Evolutionary conservation across 2,888 invertebrate species (phyloP).

Genomic region (Rotaria macrura): DNA sequence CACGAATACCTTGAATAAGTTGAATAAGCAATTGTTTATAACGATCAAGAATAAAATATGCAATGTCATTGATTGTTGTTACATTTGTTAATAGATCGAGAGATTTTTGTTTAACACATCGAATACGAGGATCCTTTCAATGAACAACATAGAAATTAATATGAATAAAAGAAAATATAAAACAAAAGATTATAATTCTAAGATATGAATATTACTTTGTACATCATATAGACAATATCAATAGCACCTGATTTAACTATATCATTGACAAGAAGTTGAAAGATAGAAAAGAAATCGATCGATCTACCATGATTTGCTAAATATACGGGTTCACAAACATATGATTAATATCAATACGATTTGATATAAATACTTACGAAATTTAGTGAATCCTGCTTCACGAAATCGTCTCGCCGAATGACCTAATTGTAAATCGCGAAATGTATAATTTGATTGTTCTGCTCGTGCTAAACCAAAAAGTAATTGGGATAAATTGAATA

Average conservation of each 20-base stretch:
- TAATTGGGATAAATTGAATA: conserved; percentile 31
- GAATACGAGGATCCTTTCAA: background rate
- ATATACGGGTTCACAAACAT: background rate
- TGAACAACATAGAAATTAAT: too few species aligned
- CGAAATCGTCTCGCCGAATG: conserved; percentile 2
- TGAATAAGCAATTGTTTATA: conserved; percentile 26
- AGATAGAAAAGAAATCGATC: conserved; percentile 20
- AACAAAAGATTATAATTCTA: too few species aligned
- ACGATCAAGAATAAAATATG: background rate
- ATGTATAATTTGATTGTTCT: conserved; percentile 31
- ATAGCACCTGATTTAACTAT: conserved; percentile 23
- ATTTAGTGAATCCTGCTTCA: conserved; percentile 27
- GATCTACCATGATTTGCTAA: background rate
- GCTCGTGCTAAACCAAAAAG: conserved; percentile 27
- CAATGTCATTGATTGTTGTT: conserved; percentile 19
- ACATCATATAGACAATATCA: conserved; percentile 28
- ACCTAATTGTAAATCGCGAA: conserved; percentile 27
- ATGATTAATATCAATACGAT: too few species aligned
- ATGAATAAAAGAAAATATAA: too few species aligned
- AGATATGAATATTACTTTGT: background rate
- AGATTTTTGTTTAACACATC: conserved; percentile 31
- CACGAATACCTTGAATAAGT: conserved; percentile 27
- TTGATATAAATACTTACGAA: background rate
- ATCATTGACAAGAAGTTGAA: conserved; percentile 21
- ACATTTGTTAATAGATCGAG: conserved; percentile 27